These are phyloP conservation scores for Himalopsyche tibetana DNA, from an alignment of 2,888 invertebrate species.

Conservation along the genomic window DNA sequence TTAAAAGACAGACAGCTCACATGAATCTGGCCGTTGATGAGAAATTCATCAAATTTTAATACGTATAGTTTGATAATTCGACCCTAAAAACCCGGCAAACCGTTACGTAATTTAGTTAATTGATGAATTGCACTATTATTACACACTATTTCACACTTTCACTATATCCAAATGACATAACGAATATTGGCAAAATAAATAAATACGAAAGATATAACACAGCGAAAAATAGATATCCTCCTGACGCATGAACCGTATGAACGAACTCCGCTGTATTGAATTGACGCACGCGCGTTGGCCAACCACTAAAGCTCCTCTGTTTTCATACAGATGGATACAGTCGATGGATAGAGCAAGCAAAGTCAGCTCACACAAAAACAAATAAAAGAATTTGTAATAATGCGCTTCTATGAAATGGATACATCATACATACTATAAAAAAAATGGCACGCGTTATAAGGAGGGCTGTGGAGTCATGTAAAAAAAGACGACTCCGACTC, in stretches of 20 bases:
- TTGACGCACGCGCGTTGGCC: slow-evolving; percentile 56
- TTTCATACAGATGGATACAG: not conserved
- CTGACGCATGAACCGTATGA: slow-evolving; percentile 46
- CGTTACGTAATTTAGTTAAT: not conserved
- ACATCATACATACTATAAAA: too few relatives aligned
- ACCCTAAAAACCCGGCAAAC: slow-evolving; percentile 20
- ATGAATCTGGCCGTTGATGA: slow-evolving; percentile 45
- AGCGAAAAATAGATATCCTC: slow-evolving; percentile 23
- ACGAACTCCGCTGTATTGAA: slow-evolving; percentile 24
- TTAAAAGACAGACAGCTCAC: slow-evolving; percentile 37
- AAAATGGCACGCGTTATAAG: too few relatives aligned
- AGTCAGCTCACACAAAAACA: not conserved
- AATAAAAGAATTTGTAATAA: too few relatives aligned
- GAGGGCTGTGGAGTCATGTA: too few relatives aligned
- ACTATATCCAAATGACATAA: slow-evolving; percentile 54
- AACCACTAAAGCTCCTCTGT: slow-evolving; percentile 19
- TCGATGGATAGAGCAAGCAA: not conserved
- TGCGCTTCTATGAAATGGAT: too few relatives aligned
- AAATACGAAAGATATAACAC: slow-evolving; percentile 49
- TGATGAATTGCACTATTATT: not conserved
- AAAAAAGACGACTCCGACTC: too few relatives aligned
- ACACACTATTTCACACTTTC: slow-evolving; percentile 47
- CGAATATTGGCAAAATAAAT: slow-evolving; percentile 50
- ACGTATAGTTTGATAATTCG: not conserved
- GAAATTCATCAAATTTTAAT: slow-evolving; percentile 41